Base-by-base conservation (phyloP, 2,888 invertebrate species). In the Drosophila buzzatii region DNA sequence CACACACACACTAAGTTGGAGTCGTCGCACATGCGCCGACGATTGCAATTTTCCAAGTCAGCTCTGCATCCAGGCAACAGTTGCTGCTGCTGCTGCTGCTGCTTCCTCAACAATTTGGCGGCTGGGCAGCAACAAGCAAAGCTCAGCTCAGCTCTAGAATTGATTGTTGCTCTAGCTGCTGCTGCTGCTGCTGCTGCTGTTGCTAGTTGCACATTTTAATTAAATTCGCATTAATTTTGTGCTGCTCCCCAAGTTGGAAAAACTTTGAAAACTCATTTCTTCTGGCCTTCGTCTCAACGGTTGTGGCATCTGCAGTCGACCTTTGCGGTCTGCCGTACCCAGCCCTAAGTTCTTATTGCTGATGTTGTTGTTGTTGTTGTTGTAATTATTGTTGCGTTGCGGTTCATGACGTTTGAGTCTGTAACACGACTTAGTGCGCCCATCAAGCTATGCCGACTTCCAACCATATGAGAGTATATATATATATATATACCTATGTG, bases 361-460 rank as follows among this genome's bases (percentile, higher is more conserved):
- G 44, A 44, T 62, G 61, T 55, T 85, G 73, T 85, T 85, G 44
- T 47, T 62, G 61, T 55, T 85, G 73, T 85, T 85, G 74, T 85
- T 87, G 85, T 88, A 85, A 89, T 87, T 89, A 87, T 89, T 89
- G 83, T 88, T 81, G 85, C 89, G 90, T 88, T 90, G 90, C 87
- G 87, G 90, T 88, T 88, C 87, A 90, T 84, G 86, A 82, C 84
- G 89, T 86, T 83, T 77, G 84, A 78, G 80, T 87, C 88, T 87
- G 86, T 73, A 86, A 82, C 72, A 75, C 83, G 83, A 81, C 83
- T 85, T 82, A 88, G 83, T 88, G 83, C 86, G 86, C 78, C 76
- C 77, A 79, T 61, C 76, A 53, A 76, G 59, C 70, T 70, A 49
- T 53, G 44, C 58, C 67, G 63, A 75, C 76, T 31, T 66, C 66